A percentile compares a stretch with the other conserved stretches of the same genome.
These are phyloP conservation scores for Eulemur coronatus DNA, from an alignment of 2,797 vertebrate genomes.

Conservation along the genomic window DNA sequence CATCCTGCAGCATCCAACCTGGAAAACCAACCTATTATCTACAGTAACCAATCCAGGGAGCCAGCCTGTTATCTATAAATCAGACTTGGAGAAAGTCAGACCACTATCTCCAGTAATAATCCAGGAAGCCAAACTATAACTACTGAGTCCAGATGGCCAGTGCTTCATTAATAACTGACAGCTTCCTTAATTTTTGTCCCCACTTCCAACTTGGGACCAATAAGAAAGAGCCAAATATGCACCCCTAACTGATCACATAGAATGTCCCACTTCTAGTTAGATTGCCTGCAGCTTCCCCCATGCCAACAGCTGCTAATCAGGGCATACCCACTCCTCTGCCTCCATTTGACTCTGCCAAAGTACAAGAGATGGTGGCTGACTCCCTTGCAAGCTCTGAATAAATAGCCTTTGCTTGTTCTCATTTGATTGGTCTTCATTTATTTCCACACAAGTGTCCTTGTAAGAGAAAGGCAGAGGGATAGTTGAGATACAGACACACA, in stretches of 20 bases:
- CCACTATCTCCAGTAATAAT: background rate
- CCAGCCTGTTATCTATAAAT: background rate
- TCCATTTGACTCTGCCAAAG: background rate
- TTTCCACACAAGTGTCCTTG: background rate
- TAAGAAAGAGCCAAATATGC: background rate
- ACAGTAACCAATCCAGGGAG: background rate
- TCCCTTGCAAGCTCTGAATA: background rate
- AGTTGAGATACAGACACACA: background rate
- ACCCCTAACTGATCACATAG: background rate
- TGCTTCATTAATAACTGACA: slow-evolving; percentile 5
- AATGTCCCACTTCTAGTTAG: background rate
- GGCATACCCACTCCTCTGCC: background rate
- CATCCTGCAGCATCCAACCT: background rate
- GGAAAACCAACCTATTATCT: background rate
- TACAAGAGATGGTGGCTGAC: background rate
- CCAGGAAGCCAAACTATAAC: background rate
- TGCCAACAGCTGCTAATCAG: background rate
- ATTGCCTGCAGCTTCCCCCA: background rate
- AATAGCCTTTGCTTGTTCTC: background rate
- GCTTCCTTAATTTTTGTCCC: background rate
- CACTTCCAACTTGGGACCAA: background rate
- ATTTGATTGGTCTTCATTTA: background rate
- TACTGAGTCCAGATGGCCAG: background rate
- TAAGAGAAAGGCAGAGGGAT: background rate
- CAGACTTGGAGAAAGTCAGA: background rate